Conservation (phyloP, 2,888 invertebrate species). For the Protonemura montana region DNA sequence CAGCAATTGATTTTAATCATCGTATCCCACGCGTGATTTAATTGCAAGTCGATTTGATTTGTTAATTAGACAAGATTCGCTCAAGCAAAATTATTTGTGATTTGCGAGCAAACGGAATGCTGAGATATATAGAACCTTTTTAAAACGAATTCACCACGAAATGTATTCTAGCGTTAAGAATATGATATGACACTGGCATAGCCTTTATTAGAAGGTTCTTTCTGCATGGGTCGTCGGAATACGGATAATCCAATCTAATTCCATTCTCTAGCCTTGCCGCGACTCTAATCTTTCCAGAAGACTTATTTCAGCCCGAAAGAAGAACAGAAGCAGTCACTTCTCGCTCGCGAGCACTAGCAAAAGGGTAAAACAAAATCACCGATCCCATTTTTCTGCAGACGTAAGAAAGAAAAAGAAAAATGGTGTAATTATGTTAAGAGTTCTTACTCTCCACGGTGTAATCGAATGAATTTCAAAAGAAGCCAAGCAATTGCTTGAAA, state of each 20-base stretch:
- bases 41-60: too few species aligned
- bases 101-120: too few species aligned
- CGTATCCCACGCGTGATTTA: too few species aligned
- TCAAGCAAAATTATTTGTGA: too few species aligned
- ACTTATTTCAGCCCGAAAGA: neutral
- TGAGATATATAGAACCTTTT: too few species aligned
- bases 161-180: neutral
- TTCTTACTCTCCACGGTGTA: neutral
- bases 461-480: neutral
- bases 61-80: too few species aligned
- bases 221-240: neutral
- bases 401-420: neutral
- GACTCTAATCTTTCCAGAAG: neutral
- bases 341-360: neutral
- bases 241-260: constrained; percentile 8
- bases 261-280: neutral
- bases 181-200: neutral
- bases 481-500: neutral
- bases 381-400: neutral
- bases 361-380: neutral
- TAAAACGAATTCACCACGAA: neutral
- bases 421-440: neutral
- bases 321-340: neutral
- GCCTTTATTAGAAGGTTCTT: neutral
- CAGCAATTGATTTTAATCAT: too few species aligned